Conservation (phyloP, 2,113 vertebrate genomes). For the Actenoides lindsayi region DNA sequence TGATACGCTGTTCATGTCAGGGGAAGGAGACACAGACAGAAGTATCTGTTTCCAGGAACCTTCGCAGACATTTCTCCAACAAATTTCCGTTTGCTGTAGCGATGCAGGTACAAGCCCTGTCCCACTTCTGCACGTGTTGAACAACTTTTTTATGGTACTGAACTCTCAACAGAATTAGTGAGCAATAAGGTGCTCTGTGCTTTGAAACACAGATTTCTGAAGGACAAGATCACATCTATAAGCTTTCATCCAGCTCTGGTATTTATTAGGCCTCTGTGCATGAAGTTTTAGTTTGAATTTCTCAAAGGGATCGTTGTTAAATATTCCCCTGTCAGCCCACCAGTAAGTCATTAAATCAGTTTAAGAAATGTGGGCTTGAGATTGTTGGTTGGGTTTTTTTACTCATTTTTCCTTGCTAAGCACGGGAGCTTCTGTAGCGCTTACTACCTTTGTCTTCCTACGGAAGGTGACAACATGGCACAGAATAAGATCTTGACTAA, state of each 20-base stretch:
- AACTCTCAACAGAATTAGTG: neutral
- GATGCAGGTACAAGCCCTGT: neutral
- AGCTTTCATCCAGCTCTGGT: neutral
- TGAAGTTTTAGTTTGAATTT: neutral
- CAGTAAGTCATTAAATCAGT: neutral
- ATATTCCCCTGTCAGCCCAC: neutral
- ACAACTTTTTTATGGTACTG: neutral
- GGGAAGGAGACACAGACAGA: neutral
- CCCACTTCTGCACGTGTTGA: neutral
- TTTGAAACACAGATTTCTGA: neutral
- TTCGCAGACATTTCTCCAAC: neutral
- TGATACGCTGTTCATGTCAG: neutral
- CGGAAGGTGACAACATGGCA: neutral
- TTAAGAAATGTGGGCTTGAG: neutral
- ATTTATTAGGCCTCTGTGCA: neutral
- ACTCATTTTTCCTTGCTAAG: neutral
- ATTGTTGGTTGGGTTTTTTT: neutral
- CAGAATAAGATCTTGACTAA: neutral
- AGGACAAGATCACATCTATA: neutral
- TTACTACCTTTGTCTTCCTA: neutral
- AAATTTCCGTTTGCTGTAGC: neutral
- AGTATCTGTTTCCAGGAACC: neutral
- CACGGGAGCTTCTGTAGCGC: neutral
- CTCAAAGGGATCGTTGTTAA: neutral
- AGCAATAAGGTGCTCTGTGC: neutral